Evolutionary conservation across 1,140 invertebrate species (phyloP), one percentile per base, ranked within the genome.

Genomic region (Drosophila parvula): DNA sequence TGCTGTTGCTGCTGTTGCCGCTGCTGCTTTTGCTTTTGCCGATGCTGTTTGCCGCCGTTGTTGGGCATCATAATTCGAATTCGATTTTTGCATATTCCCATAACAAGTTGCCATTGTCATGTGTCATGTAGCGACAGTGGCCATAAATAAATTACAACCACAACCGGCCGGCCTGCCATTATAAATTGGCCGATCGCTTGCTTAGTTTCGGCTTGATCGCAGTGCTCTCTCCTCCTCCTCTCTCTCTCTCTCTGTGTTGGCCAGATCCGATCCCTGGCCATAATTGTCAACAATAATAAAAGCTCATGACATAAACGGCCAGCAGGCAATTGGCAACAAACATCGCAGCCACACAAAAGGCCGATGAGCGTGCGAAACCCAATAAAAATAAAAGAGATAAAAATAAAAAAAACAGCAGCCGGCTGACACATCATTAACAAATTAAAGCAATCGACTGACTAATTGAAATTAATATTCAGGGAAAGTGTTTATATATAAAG

Each of bases 61-160:
- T 59, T 85, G 75, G 78, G 82, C 82, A 89, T 89, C 84, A 89
- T 89, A 89, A 89, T 90, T 89, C 64, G 63, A 89, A 83, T 88
- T 88, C 76, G 83, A 81, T 78, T 89, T 89, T 86, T 89, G 84
- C 84, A 89, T 89, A 90, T 89, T 84, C 78, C 81, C 85, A 88
- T 81, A 89, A 88, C 83, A 86, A 86, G 83, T 86, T 86, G 84
- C 74, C 81, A 84, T 89, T 89, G 85, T 89, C 80, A 89, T 81
- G 85, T 89, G 84, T 90, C 85, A 89, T 89, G 84, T 89, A 75
- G 78, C 81, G 78, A 89, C 83, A 89, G 77, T 76, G 67, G 78
- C 83, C 85, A 89, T 89, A 89, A 89, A 89, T 89, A 90, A 89
- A 89, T 89, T 90, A 89, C 85, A 81, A 78, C 48, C 68, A 59